These are phyloP conservation scores for Luscinia megarhynchos DNA, from an alignment of 2,797 vertebrate species.

Conservation along the genomic window DNA sequence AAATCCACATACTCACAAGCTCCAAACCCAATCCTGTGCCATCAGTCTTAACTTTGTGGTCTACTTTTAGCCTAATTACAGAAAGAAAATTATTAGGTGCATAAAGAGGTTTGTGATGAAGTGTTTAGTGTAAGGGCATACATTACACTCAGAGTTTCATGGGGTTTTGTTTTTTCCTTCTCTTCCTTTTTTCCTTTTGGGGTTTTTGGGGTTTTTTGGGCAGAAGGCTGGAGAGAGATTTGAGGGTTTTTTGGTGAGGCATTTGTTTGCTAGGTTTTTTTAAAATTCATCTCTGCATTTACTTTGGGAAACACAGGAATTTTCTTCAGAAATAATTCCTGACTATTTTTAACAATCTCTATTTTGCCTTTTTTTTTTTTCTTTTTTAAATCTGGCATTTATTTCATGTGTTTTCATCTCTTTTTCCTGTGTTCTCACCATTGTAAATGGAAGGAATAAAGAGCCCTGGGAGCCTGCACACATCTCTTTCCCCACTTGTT, in stretches of 20 bases:
- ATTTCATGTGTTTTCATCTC: constrained; percentile 9
- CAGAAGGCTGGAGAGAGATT: not conserved
- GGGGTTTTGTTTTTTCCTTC: not conserved
- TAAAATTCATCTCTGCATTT: not conserved
- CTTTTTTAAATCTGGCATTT: not conserved
- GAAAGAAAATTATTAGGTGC: not conserved
- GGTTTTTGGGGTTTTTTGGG: not conserved
- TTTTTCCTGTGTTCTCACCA: constrained; percentile 5
- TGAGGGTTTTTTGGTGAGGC: not conserved
- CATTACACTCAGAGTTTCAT: not conserved
- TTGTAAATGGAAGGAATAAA: not conserved
- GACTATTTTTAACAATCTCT: not conserved
- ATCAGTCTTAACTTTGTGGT: not conserved
- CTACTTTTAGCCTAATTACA: not conserved
- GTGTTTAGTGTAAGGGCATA: not conserved
- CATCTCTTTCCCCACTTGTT: not conserved
- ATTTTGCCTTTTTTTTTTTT: not conserved
- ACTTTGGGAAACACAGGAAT: not conserved
- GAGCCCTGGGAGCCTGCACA: constrained; percentile 8
- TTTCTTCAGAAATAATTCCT: not conserved
- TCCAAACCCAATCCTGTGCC: not conserved
- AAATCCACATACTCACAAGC: not conserved
- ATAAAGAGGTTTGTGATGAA: not conserved
- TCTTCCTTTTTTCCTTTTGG: not conserved
- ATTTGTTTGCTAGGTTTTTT: not conserved